phyloP scores from a whole-genome alignment of 2,113 vertebrate species.

The Trogon surrucura region DNA sequence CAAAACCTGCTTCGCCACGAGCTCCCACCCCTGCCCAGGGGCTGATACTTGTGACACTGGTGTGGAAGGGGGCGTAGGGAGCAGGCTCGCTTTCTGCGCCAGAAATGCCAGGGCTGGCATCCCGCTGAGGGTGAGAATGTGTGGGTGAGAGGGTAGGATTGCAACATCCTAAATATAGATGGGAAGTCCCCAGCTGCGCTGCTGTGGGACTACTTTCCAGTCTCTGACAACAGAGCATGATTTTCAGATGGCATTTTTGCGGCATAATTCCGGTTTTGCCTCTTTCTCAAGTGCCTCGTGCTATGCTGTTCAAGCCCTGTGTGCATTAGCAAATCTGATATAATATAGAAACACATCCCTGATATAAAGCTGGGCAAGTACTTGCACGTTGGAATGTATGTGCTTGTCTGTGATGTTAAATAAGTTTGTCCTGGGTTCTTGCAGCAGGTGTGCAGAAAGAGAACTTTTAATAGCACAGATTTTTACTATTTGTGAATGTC shows the following conservation, averaged over 20 bases:
- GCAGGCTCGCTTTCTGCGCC: neutral
- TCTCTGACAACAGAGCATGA: neutral
- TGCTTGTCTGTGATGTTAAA: neutral
- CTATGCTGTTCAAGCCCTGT: neutral
- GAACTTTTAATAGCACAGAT: neutral
- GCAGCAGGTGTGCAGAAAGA: neutral
- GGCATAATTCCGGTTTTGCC: neutral
- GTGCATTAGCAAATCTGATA: neutral
- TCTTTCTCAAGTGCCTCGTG: neutral
- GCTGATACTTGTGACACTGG: accelerated
- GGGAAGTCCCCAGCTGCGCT: slow-evolving; percentile 2
- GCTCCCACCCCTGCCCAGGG: accelerated
- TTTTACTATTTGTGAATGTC: neutral
- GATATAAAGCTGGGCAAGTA: neutral
- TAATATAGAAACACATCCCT: neutral
- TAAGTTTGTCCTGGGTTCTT: neutral
- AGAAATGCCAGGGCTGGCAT: neutral
- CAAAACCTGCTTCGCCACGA: accelerated
- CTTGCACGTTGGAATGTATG: neutral
- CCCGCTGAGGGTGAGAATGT: neutral
- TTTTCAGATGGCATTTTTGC: neutral
- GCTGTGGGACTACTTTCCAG: neutral
- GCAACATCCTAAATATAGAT: slow-evolving; percentile 46
- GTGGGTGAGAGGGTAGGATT: neutral
- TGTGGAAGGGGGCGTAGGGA: neutral